A percentile compares a stretch with the other conserved stretches of the same genome.
These are phyloP conservation scores for Hycleus phaleratus DNA, from an alignment of 1,140 invertebrate genomes.

Conservation along the genomic window DNA sequence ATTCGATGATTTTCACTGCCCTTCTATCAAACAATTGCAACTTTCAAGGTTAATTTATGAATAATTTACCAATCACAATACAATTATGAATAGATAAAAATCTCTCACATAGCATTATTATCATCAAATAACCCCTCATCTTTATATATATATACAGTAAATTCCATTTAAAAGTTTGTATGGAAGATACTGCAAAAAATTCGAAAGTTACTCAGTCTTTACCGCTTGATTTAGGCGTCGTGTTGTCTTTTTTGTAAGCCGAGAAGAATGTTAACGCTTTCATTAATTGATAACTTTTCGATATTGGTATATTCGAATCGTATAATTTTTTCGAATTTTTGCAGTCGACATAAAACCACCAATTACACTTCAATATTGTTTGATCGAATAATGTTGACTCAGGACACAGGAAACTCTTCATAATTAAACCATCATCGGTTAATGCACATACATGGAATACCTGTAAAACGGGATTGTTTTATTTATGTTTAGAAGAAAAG, in stretches of 20 bases:
- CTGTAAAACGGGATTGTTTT: slow-evolving; percentile 42
- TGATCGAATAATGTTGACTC: slow-evolving; percentile 84
- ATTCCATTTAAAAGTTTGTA: not conserved
- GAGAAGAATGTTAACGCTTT: slow-evolving; percentile 82
- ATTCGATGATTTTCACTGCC: no score
- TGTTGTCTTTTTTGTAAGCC: slow-evolving; percentile 61
- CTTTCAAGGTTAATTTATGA: slow-evolving; percentile 1
- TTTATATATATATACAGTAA: not conserved
- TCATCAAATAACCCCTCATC: no score
- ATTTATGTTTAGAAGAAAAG: no score
- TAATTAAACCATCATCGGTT: slow-evolving; percentile 79
- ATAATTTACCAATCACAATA: no score
- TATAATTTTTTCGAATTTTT: slow-evolving; percentile 69
- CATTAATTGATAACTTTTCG: slow-evolving; percentile 85
- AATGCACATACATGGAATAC: slow-evolving; percentile 84
- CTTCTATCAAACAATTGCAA: not conserved
- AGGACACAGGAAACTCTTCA: slow-evolving; percentile 83
- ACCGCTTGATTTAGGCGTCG: slow-evolving; percentile 10
- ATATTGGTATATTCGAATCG: slow-evolving; percentile 82
- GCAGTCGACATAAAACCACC: slow-evolving; percentile 88
- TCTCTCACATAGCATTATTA: no score
- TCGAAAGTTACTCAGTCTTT: slow-evolving; percentile 5
- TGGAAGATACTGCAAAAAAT: not conserved
- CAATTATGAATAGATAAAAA: no score
- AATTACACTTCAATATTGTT: slow-evolving; percentile 82